Conservation (phyloP, 2,888 invertebrate genomes). For the Drosophila infuscata region DNA sequence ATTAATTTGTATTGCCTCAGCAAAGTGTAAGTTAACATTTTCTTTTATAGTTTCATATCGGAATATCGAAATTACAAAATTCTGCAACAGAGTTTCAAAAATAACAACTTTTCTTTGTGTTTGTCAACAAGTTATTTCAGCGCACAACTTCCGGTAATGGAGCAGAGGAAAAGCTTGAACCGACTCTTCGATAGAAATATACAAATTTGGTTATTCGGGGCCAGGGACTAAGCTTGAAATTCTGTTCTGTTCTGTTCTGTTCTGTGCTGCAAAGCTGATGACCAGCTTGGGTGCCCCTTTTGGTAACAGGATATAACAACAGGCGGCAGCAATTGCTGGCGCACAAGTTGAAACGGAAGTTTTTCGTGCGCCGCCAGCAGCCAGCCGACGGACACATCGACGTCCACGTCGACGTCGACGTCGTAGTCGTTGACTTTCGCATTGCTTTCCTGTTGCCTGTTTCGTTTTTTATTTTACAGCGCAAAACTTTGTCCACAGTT, state of each 20-base stretch:
- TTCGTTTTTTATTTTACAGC: slow-evolving; percentile 48
- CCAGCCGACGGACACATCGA: slow-evolving; percentile 27
- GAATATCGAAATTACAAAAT: slow-evolving; percentile 1
- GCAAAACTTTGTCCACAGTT: slow-evolving; percentile 69
- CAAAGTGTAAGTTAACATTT: not conserved
- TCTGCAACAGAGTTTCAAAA: not conserved
- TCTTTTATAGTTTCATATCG: not conserved
- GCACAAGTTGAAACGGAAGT: slow-evolving; percentile 72
- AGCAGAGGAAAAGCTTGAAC: slow-evolving; percentile 2
- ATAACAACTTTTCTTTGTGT: not conserved
- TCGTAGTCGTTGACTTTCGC: slow-evolving; percentile 17
- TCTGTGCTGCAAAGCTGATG: slow-evolving; percentile 10
- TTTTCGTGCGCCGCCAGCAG: slow-evolving; percentile 49
- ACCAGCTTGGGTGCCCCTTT: slow-evolving; percentile 17
- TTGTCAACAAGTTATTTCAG: slow-evolving; percentile 9
- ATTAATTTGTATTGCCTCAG: not conserved
- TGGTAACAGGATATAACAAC: slow-evolving; percentile 42
- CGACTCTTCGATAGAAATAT: slow-evolving; percentile 3
- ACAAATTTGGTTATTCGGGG: slow-evolving; percentile 5
- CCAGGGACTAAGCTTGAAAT: not conserved
- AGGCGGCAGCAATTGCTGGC: slow-evolving; percentile 67
- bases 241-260: not conserved
- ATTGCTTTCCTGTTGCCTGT: slow-evolving; percentile 58
- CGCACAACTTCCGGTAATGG: slow-evolving; percentile 9
- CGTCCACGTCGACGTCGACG: slow-evolving; percentile 7